These are phyloP conservation scores for Corythornis vintsioides DNA, from an alignment of 2,113 vertebrate genomes.

Conservation along the genomic window DNA sequence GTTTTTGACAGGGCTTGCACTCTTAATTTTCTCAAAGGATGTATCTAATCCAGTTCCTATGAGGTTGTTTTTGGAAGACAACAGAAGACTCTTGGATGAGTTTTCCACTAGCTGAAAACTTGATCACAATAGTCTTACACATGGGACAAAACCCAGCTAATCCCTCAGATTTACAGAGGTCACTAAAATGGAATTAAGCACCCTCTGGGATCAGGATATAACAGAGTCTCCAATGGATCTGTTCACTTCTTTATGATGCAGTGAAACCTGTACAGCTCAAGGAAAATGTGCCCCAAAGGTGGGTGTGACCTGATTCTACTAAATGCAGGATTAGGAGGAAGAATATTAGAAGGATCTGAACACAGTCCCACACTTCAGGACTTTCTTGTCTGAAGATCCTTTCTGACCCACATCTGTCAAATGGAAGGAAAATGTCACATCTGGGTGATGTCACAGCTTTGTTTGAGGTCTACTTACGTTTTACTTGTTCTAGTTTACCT, in stretches of 20 bases:
- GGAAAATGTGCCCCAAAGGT: slow-evolving; percentile 40
- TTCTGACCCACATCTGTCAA: not conserved
- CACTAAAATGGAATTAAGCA: slow-evolving; percentile 68
- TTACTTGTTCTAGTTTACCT: slow-evolving; percentile 77
- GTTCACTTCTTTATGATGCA: slow-evolving; percentile 41
- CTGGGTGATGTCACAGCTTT: not conserved
- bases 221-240: slow-evolving; percentile 46
- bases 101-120: slow-evolving; percentile 60
- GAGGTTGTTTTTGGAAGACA: slow-evolving; percentile 54
- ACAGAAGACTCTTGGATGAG: slow-evolving; percentile 8
- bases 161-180: slow-evolving; percentile 71
- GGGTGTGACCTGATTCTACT: not conserved
- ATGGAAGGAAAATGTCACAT: not conserved
- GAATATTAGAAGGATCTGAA: not conserved
- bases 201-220: slow-evolving; percentile 50
- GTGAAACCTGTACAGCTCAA: slow-evolving; percentile 60
- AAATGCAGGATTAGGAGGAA: not conserved
- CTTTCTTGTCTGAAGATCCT: not conserved
- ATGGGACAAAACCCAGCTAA: slow-evolving; percentile 69
- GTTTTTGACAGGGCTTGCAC: slow-evolving; percentile 61
- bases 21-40: slow-evolving; percentile 66
- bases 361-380: not conserved
- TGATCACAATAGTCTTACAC: slow-evolving; percentile 59
- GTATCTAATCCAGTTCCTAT: slow-evolving; percentile 56
- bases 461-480: slow-evolving; percentile 75